Evolutionary conservation across 2,888 invertebrate species (phyloP).

Genomic region (Amphimallon solstitiale): DNA sequence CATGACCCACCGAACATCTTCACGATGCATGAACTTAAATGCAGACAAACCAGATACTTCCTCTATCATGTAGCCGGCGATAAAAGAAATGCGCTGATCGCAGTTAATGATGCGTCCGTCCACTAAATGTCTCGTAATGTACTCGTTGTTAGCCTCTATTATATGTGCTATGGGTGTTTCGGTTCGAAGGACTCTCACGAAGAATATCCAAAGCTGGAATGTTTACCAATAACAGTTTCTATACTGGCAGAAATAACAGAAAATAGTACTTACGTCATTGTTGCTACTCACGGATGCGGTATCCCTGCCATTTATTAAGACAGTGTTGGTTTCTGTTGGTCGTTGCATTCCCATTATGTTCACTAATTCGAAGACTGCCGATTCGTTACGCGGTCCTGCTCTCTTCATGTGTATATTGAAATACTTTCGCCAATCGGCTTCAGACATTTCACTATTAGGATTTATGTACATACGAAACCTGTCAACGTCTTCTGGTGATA

Average conservation of each 20-base stretch:
- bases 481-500: slow-evolving; percentile 82
- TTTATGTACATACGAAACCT: slow-evolving; percentile 73
- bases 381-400: slow-evolving; percentile 77
- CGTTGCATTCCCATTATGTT: slow-evolving; percentile 71
- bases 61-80: slow-evolving; percentile 88
- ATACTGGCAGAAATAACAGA: neutral
- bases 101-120: slow-evolving; percentile 91
- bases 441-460: slow-evolving; percentile 60
- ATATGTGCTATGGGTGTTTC: slow-evolving; percentile 74
- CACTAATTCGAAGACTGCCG: slow-evolving; percentile 76
- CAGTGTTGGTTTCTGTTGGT: slow-evolving; percentile 21
- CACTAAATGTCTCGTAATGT: slow-evolving; percentile 87
- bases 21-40: slow-evolving; percentile 89
- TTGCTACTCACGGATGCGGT: slow-evolving; percentile 25
- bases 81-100: slow-evolving; percentile 89
- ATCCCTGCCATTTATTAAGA: slow-evolving; percentile 13
- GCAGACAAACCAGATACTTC: slow-evolving; percentile 90
- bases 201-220: slow-evolving; percentile 73
- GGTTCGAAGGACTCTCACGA: slow-evolving; percentile 78
- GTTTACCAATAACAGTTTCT: slow-evolving; percentile 19
- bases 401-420: slow-evolving; percentile 68
- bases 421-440: slow-evolving; percentile 68
- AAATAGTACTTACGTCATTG: slow-evolving; percentile 38
- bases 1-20: slow-evolving; percentile 89
- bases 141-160: slow-evolving; percentile 81